Evolutionary conservation across 2,113 vertebrate species (phyloP), one percentile per base, ranked within the genome.

Genomic region (Mystacornis crossleyi): DNA sequence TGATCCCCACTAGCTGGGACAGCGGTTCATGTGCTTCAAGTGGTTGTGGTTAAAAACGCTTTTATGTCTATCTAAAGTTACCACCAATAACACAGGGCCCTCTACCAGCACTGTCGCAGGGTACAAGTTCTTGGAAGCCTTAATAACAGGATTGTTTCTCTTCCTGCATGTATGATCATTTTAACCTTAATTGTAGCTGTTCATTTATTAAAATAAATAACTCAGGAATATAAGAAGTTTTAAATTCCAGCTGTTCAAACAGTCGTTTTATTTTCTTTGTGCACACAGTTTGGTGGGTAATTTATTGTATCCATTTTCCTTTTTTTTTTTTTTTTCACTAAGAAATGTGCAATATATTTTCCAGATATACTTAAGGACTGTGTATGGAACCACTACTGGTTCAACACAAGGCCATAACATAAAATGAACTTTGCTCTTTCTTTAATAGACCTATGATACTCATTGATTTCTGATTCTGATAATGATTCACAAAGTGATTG

Each of bases 161-260:
- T 95, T 95, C 86, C 83, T 93, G 77, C n/a, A 24, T 91, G 47
- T 67, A 42, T 85, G 74, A 93, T 96, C 47, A 79, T 81, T 95
- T 95, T 73, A 95, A 92, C 83, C 72, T 95, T 96, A 97, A 94
- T 97, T 96, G 89, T 85, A 95, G 70, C 80, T 61, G 54, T 77
- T 87, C 93, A 29, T 93, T 93, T 96, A 96, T 94, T 96, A 96
- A 97, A 97, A 96, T 81, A 96, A 96, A 96, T 92, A 96, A 75
- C 73, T 71, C 43, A n/a, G 40, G 55, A 94, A 91, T 95, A 95
- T 71, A 91, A 42, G 24, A 75, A 83, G 34, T 80, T 96, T 87
- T 94, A 50, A 93, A 92, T 94, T 93, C 70, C 95, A 97, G 94
- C 96, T 97, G 91, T 96, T 95, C 66, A 97, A 96, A 95, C 85